Base-by-base conservation (phyloP, 2,888 invertebrate genomes). In the Andrena flavipes region DNA sequence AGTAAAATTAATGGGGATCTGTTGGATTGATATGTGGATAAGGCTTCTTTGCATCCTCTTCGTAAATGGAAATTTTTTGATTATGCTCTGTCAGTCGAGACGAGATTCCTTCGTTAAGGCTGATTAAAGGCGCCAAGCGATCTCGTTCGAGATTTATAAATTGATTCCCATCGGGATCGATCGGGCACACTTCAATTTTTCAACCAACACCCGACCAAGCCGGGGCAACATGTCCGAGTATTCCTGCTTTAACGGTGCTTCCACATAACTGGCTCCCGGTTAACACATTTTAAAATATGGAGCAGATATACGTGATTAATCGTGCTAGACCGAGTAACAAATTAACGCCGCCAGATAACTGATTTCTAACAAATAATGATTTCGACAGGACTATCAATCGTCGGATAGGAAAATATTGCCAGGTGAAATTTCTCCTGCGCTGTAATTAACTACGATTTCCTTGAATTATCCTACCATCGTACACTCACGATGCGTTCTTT, bases 201-300 rank as follows among this genome's bases (percentile, higher is more conserved):
- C 68, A 68, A 76, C 59, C 48, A 62, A 29, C 10, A 29, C 59
- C 59, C 59, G 23, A 33, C 23, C 33, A n/a, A 56, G 23, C 72
- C 13, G 33, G 23, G n/a, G 59, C 60, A 74, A 29, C 65, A 16
- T 51, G 51, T 23, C 23, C 68, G 23, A 33, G 20, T 62, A 63
- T 74, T 74, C 54, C 74, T 54, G 62, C 30, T 76, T 49, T 79
- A 79, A 79, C 78, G 78, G 78, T 69, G 49, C 56, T 76, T 76
- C 76, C 68, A 48, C 78, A 33, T 78, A 75, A 78, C 78, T 76
- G 68, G 76, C 68, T 60, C 56, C 54, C 49, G 63, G 33, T 51
- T 63, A 64, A 35, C 76, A 56, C 63, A 79, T 76, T 69, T 79
- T 76, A 79, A 79, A 76, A 76, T 79, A 79, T 79, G 33, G 68